These are phyloP conservation scores for Coregonus clupeaformis DNA, from an alignment of 2,113 vertebrate species.

Conservation along the genomic window DNA sequence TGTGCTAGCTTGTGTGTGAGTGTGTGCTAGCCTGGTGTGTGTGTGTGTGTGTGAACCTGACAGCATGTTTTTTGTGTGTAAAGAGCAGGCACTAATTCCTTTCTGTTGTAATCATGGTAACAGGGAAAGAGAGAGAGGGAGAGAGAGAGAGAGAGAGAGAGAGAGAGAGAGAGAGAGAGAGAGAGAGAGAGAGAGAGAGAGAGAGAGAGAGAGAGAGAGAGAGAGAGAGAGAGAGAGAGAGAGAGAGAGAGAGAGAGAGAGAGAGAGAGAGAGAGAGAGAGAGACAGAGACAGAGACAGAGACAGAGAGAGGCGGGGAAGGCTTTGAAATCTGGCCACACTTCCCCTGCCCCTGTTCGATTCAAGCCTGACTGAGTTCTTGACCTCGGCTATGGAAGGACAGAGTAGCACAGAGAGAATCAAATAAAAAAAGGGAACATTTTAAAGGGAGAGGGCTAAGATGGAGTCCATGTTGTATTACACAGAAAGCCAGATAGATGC, in stretches of 20 bases:
- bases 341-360: background rate
- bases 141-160: background rate
- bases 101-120: constrained; percentile 14
- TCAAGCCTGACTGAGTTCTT: constrained; percentile 19
- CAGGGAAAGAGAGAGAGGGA: background rate
- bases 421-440: background rate
- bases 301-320: background rate
- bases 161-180: no score
- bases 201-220: background rate
- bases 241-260: background rate
- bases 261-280: background rate
- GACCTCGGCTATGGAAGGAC: constrained; percentile 22
- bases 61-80: background rate
- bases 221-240: background rate
- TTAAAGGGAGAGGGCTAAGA: background rate
- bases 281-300: background rate
- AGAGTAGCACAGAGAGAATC: constrained; percentile 8
- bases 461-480: constrained; percentile 15
- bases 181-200: no score
- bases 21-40: no score
- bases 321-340: constrained; percentile 21
- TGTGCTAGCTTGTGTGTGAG: no score
- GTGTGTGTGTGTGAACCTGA: no score
- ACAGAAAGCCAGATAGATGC: constrained; percentile 31
- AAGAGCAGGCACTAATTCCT: constrained; percentile 18